These are phyloP conservation scores for Aurelia aurita complex sp. Pacific DNA, from an alignment of 30 jellyfish, hydroid and myxozoan species.

Conservation along the genomic window DNA sequence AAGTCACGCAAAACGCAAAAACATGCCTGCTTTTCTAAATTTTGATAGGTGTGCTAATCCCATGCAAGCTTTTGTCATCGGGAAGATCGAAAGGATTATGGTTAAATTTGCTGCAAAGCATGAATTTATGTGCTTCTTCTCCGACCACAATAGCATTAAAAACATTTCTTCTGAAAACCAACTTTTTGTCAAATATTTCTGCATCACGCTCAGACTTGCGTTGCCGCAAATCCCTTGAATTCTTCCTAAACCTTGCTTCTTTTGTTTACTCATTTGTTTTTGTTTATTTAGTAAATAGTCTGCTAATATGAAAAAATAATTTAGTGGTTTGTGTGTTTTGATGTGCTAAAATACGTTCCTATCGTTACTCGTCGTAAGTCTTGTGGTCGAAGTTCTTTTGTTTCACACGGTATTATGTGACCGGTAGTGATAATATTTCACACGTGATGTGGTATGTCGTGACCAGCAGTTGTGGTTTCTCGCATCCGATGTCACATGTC, in stretches of 20 bases:
- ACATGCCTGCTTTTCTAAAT: background rate
- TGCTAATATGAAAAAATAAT: background rate
- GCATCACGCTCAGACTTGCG: conserved; percentile 47
- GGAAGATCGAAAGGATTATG: conserved; percentile 23
- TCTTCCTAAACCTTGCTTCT: conserved; percentile 7
- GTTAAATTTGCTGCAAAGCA: conserved; percentile 1
- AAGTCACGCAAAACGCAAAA: background rate
- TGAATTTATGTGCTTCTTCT: conserved; percentile 13
- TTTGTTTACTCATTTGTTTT: conserved; percentile 5
- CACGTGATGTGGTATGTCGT: no score
- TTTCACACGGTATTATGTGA: conserved; percentile 1
- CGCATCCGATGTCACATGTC: no score
- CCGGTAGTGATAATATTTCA: background rate
- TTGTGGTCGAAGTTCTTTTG: background rate
- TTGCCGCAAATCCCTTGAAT: conserved; percentile 43
- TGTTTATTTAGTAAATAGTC: conserved; percentile 22
- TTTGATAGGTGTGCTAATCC: background rate
- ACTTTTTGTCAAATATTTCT: conserved; percentile 2
- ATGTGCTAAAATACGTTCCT: background rate
- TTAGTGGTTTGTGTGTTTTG: background rate
- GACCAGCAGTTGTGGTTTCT: no score
- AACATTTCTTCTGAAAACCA: conserved; percentile 18
- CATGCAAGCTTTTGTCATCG: conserved; percentile 27
- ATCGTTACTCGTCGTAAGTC: background rate
- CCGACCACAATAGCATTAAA: conserved; percentile 49